Percentiles rank a stretch among this genome's conserved stretches.
Evolutionary conservation across 2,888 invertebrate species (phyloP).

Genomic region (Harmothoe impar): DNA sequence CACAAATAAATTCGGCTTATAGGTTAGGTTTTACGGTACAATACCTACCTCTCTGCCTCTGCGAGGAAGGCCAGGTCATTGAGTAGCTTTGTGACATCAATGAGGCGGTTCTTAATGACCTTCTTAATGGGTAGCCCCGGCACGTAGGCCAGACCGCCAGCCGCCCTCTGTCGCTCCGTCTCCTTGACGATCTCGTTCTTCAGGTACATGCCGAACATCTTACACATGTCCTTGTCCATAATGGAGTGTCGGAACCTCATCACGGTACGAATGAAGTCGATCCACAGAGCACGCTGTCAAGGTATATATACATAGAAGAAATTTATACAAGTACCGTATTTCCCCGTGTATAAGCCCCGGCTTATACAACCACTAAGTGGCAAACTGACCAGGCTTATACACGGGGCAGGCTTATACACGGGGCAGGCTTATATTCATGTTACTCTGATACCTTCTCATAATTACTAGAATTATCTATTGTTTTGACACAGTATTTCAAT

Average conservation of each 20-base stretch:
- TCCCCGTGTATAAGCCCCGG: no score
- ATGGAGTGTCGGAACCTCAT: conserved; percentile 60
- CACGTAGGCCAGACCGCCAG: neutral
- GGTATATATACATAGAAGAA: neutral
- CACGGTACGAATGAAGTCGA: conserved; percentile 51
- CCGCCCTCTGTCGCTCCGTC: neutral
- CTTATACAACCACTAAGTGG: no score
- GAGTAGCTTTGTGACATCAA: conserved; percentile 62
- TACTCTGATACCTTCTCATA: no score
- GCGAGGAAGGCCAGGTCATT: conserved; percentile 64
- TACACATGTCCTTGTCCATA: conserved; percentile 41
- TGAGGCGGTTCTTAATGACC: conserved; percentile 64
- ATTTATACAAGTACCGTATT: no score
- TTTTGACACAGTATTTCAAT: no score
- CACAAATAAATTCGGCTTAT: no score
- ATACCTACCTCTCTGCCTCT: conserved; percentile 64
- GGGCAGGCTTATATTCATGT: no score
- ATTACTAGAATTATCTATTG: no score
- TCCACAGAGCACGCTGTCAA: conserved; percentile 51
- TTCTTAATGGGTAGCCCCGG: conserved; percentile 57
- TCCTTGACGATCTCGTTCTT: conserved; percentile 57
- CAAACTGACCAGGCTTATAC: no score
- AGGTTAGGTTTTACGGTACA: no score
- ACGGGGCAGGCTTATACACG: no score
- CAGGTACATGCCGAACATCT: conserved; percentile 59